These are phyloP conservation scores for Astyanax mexicanus DNA, from an alignment of 2,797 vertebrate species.

Conservation along the genomic window DNA sequence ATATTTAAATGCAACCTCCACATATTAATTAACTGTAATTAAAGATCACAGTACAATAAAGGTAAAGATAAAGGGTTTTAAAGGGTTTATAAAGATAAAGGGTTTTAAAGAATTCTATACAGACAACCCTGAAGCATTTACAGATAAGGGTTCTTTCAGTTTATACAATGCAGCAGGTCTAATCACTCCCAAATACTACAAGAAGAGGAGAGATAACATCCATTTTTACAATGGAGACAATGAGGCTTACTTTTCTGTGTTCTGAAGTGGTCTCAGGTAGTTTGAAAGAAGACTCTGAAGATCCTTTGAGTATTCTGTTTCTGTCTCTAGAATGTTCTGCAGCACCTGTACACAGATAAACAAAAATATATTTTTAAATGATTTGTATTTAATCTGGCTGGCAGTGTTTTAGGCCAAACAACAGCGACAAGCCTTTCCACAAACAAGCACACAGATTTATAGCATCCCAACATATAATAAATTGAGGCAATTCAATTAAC, in stretches of 20 bases:
- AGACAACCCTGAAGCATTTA: background rate
- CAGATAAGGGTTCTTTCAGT: background rate
- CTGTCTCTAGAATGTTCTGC: constrained; percentile 97
- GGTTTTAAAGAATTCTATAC: background rate
- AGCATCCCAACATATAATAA: too few species aligned
- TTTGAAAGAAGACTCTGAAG: constrained; percentile 91
- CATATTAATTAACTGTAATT: background rate
- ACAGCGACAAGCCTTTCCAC: too few species aligned
- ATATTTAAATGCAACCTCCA: background rate
- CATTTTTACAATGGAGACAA: background rate
- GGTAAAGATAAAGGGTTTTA: background rate
- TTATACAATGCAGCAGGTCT: background rate
- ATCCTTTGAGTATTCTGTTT: constrained; percentile 94
- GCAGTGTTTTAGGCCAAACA: too few species aligned
- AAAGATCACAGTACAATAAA: background rate
- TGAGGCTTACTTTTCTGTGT: constrained; percentile 87
- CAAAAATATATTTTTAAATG: background rate
- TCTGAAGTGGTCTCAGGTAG: constrained; percentile 90
- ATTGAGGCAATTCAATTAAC: too few species aligned
- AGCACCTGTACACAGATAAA: constrained; percentile 85
- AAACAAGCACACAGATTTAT: too few species aligned
- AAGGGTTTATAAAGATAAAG: background rate
- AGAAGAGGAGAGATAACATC: background rate
- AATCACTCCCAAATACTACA: too few species aligned
- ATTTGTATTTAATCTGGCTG: too few species aligned